Evolutionary conservation across 1,140 invertebrate genomes (phyloP).

Genomic region (Diorhabda sublineata): DNA sequence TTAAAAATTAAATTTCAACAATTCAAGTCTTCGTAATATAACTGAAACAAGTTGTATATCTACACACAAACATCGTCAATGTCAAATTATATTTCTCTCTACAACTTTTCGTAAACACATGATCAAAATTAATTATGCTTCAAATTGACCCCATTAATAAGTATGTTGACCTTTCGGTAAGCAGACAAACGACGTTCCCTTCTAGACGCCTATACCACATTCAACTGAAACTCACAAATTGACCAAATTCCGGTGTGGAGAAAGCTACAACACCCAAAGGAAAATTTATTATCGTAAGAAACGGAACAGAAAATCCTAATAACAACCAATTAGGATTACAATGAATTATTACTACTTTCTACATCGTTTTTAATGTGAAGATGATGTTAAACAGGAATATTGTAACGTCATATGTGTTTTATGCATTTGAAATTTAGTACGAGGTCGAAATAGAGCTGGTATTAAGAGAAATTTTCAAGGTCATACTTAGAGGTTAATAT

Average conservation of each 20-base stretch:
- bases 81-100: neutral
- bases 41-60: neutral
- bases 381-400: too few species aligned
- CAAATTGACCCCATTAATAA: neutral
- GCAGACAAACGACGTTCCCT: neutral
- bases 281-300: neutral
- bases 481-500: too few species aligned
- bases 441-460: too few species aligned
- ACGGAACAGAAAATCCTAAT: neutral
- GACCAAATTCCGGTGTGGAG: neutral
- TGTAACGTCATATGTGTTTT: too few species aligned
- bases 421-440: too few species aligned
- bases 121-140: neutral
- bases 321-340: neutral
- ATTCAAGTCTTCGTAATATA: too few species aligned
- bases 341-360: neutral
- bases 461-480: too few species aligned
- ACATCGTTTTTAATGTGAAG: too few species aligned
- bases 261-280: neutral
- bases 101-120: neutral
- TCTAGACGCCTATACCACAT: neutral
- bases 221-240: neutral
- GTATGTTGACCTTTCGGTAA: neutral
- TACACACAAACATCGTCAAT: neutral
- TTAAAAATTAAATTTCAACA: too few species aligned